phyloP scores from a whole-genome alignment of 2,797 vertebrate genomes.

The Manis crassicaudata region DNA sequence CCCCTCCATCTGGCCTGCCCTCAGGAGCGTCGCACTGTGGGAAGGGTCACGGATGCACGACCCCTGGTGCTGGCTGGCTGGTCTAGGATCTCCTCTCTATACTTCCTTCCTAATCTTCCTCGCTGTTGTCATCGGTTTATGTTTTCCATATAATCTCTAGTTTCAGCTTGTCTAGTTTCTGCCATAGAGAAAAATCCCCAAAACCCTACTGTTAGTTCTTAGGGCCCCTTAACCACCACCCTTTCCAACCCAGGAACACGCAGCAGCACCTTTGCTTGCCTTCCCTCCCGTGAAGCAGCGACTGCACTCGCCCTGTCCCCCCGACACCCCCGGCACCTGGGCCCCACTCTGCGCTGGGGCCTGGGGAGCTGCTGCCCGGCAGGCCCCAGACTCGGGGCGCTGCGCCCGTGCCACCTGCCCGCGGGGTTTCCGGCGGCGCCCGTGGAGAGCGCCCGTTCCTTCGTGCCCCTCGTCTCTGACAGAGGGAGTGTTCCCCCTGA shows the following conservation, averaged over 20 bases:
- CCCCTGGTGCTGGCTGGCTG: background rate
- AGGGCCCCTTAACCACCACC: background rate
- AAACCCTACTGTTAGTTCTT: background rate
- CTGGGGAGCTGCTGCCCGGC: background rate
- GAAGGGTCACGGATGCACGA: background rate
- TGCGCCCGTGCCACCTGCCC: too few species aligned
- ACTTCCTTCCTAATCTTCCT: background rate
- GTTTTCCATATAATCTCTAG: background rate
- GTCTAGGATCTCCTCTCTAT: too few species aligned
- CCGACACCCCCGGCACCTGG: too few species aligned
- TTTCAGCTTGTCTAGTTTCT: background rate
- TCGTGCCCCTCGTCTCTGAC: background rate
- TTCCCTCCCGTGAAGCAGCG: too few species aligned
- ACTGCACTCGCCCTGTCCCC: too few species aligned
- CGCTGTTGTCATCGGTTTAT: background rate
- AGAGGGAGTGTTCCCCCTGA: background rate
- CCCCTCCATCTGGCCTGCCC: rapidly evolving
- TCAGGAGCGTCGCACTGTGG: rapidly evolving
- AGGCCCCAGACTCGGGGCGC: too few species aligned
- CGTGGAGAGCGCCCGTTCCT: background rate
- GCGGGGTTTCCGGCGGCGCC: too few species aligned
- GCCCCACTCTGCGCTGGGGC: too few species aligned
- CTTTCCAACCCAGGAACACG: too few species aligned
- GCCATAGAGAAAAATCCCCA: too few species aligned
- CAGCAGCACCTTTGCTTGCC: too few species aligned